Evolutionary conservation across 2,113 vertebrate genomes (phyloP), one percentile per base, ranked within the genome.

Genomic region (Alces alces): DNA sequence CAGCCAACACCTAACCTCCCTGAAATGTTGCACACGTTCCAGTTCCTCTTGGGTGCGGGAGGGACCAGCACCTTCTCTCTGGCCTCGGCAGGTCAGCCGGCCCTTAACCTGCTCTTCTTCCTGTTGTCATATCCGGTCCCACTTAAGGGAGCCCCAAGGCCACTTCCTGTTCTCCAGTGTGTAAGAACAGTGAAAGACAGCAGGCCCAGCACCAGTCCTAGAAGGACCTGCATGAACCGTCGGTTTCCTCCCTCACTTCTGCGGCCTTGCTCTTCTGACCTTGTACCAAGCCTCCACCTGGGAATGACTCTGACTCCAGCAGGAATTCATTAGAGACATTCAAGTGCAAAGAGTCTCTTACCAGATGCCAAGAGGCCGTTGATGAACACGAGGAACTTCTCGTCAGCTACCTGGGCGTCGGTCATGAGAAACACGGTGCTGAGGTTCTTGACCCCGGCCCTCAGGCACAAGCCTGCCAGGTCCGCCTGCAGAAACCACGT

Each of bases 331-430:
- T 58, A 78, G 50, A 64, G 85, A 61, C 8, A 17, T 14, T 39
- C 19, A 80, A 16, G 55, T 79, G 89, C 64, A 39, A 15, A 0
- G 0, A 45, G 54, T 87, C 79, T 61, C 86, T 97, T 98, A 99
- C 99, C 99, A 95, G 99, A 99, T 87, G 99, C 99, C 98, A 99
- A 95, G 91, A 99, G 99, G 98, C 99, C 99, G 70, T 99, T 99
- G 97, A 99, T 98, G 97, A 99, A 99, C 97, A 99, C 99, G 14
- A 99, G 99, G 98, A 99, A 99, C 98, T 99, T 99, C 96, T 99
- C 99, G 0, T 99, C 99, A 2, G 98, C 98, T 97, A 99, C 98
- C 80, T 99, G 99, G 0, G 99, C 98, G 0, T 99, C 99, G 0
- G 99, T 99, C 99, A 99, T 99, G 13, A 99, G 99, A 92, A 99